phyloP scores from a whole-genome alignment of 2,113 vertebrate genomes.

The Macrotis lagotis region DNA sequence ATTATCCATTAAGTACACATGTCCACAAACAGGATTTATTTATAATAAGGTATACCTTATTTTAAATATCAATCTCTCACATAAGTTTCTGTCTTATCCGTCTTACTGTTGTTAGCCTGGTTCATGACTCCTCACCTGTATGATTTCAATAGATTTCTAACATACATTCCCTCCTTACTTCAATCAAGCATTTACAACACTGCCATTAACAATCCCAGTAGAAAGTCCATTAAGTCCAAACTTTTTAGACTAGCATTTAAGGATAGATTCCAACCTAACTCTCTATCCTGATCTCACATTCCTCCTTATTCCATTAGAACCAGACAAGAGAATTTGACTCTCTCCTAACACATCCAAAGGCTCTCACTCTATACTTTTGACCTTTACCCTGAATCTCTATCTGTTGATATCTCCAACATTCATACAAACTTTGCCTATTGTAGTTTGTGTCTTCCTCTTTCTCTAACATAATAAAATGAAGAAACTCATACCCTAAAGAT shows the following conservation, averaged over 20 bases:
- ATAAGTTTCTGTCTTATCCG: not conserved
- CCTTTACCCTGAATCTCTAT: not conserved
- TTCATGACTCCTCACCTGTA: not conserved
- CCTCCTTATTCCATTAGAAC: not conserved
- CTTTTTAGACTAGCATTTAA: not conserved
- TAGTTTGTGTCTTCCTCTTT: slow-evolving; percentile 9
- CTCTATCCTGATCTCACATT: not conserved
- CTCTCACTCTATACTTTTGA: not conserved
- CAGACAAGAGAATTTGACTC: not conserved
- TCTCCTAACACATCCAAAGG: not conserved
- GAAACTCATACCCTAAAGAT: not conserved
- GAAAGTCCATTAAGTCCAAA: not conserved
- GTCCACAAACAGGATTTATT: not conserved
- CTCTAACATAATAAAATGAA: slow-evolving; percentile 26
- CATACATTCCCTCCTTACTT: not conserved
- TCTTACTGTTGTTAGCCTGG: not conserved
- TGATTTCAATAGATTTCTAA: not conserved
- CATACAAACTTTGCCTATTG: slow-evolving; percentile 39
- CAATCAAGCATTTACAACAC: not conserved
- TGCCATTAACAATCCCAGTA: not conserved
- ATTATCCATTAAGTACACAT: not conserved
- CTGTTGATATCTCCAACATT: not conserved
- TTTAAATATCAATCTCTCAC: not conserved
- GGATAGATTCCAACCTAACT: not conserved
- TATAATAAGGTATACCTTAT: not conserved